Evolutionary conservation across 2,888 invertebrate genomes (phyloP).

Genomic region (Timandra comae): DNA sequence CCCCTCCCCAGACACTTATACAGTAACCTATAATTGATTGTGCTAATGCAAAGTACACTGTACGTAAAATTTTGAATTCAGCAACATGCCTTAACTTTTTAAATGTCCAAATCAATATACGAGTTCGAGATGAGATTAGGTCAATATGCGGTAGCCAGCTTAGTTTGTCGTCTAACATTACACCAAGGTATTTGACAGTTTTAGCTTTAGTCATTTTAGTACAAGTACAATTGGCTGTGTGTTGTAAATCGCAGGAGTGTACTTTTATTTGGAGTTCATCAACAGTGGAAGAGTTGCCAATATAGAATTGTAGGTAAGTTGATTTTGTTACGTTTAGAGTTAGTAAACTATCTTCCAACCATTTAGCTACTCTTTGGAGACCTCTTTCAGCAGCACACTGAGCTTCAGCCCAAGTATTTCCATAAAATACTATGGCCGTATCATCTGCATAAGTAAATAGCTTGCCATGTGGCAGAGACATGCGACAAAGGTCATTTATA

Average conservation of each 20-base stretch:
- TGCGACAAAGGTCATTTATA: conserved; percentile 4
- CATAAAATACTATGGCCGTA: conserved; percentile 11
- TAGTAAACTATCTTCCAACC: conserved; percentile 6
- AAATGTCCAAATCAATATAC: no score
- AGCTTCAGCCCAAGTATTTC: conserved; percentile 3
- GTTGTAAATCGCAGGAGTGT: not conserved
- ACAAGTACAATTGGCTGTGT: not conserved
- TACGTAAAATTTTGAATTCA: no score
- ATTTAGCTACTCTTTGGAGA: conserved; percentile 2
- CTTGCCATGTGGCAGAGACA: conserved; percentile 3
- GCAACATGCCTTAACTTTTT: no score
- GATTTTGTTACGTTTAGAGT: conserved; percentile 12
- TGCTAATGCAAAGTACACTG: no score
- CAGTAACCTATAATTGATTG: no score
- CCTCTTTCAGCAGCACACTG: conserved; percentile 3
- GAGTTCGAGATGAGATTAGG: no score
- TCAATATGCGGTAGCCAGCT: not conserved
- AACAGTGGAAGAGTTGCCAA: not conserved
- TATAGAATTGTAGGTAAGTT: conserved; percentile 8
- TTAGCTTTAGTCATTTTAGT: not conserved
- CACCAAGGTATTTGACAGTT: not conserved
- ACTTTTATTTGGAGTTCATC: not conserved
- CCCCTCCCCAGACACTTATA: no score
- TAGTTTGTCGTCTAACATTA: not conserved
- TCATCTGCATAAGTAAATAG: conserved; percentile 14